These are phyloP conservation scores for Bactericera cockerelli DNA, from an alignment of 1,140 invertebrate genomes.

Conservation along the genomic window DNA sequence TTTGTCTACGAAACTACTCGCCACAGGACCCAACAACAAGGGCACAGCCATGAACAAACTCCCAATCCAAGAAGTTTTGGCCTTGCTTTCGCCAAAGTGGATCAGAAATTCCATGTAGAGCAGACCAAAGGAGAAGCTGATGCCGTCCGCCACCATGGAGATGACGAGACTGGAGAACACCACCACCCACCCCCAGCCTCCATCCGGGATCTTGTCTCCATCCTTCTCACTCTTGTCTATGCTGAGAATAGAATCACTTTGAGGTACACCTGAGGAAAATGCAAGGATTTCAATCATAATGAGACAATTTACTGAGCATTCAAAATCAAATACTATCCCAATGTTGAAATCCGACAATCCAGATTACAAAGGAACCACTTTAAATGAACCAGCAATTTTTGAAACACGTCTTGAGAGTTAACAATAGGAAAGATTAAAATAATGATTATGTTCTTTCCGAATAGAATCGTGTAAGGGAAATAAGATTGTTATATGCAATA, in stretches of 20 bases:
- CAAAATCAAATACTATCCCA: too few species aligned
- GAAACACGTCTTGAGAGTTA: too few species aligned
- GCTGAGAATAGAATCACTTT: neutral
- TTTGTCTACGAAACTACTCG: slow-evolving; percentile 72
- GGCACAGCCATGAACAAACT: slow-evolving; percentile 79
- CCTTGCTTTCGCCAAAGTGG: slow-evolving; percentile 64
- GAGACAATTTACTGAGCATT: too few species aligned
- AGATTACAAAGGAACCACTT: too few species aligned
- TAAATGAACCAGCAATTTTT: too few species aligned
- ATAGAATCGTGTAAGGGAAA: too few species aligned
- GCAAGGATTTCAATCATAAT: too few species aligned
- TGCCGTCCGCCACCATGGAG: slow-evolving; percentile 87
- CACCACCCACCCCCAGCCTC: slow-evolving; percentile 77
- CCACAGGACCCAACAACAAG: slow-evolving; percentile 66
- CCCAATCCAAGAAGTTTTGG: slow-evolving; percentile 74
- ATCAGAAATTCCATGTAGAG: slow-evolving; percentile 74
- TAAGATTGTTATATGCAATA: too few species aligned
- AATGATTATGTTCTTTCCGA: too few species aligned
- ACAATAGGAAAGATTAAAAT: too few species aligned
- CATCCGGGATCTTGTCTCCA: slow-evolving; percentile 44
- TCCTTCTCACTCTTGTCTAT: neutral
- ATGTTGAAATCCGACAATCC: too few species aligned
- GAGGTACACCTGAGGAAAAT: neutral
- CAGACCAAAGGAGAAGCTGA: slow-evolving; percentile 84
- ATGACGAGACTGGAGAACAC: slow-evolving; percentile 68